phyloP scores from a whole-genome alignment of 2,888 invertebrate species.

The Drosophila percnosoma region DNA sequence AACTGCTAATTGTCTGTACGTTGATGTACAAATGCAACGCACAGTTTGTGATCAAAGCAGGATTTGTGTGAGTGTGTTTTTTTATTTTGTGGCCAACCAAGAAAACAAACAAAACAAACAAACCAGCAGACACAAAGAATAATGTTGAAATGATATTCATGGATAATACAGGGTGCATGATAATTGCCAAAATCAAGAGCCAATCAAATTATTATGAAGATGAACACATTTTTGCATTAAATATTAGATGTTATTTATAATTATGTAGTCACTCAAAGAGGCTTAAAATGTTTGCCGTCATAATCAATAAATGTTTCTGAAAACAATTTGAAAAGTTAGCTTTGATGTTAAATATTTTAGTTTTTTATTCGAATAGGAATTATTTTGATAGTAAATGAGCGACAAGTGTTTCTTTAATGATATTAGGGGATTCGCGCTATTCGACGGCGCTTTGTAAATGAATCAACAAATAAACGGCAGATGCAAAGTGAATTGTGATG shows the following conservation, averaged over 20 bases:
- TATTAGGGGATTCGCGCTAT: constrained; percentile 26
- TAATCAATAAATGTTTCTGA: constrained; percentile 24
- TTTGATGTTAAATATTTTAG: constrained; percentile 15
- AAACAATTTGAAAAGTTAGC: constrained; percentile 24
- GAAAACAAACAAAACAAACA: background rate
- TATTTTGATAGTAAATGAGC: constrained; percentile 8
- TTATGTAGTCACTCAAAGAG: constrained; percentile 22
- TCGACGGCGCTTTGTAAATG: constrained; percentile 53
- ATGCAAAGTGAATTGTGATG: constrained; percentile 85
- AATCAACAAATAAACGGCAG: constrained; percentile 64
- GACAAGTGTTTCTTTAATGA: constrained; percentile 18
- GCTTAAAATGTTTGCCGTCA: constrained; percentile 9
- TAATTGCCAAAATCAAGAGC: constrained; percentile 55
- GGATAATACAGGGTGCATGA: constrained; percentile 74
- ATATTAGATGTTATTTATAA: constrained; percentile 10
- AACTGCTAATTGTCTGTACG: constrained; percentile 39
- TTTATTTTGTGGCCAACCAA: background rate
- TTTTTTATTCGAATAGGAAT: constrained; percentile 9
- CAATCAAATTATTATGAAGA: constrained; percentile 37
- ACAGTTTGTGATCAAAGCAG: constrained; percentile 14
- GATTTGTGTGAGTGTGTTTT: background rate
- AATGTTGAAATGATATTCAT: constrained; percentile 28
- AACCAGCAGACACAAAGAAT: background rate
- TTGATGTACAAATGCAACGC: constrained; percentile 7
- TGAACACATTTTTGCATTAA: constrained; percentile 25